Percentiles rank a stretch among this genome's conserved stretches.
Conservation (phyloP, 2,113 vertebrate species). For the Oreamnos americanus region DNA sequence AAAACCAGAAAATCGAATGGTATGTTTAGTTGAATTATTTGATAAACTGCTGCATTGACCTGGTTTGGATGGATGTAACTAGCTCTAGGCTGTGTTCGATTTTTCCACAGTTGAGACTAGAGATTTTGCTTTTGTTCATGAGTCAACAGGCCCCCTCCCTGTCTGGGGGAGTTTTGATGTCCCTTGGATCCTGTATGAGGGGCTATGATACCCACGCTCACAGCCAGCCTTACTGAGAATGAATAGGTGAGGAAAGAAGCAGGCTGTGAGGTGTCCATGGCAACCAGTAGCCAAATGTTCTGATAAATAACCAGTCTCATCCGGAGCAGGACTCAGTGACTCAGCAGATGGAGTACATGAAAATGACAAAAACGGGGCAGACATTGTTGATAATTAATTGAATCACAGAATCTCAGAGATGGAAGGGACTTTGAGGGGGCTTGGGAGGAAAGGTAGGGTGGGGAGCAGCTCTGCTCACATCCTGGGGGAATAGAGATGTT, state of each 20-base stretch:
- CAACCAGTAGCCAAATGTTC: constrained; percentile 18
- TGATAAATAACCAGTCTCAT: constrained; percentile 18
- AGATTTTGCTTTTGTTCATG: neutral
- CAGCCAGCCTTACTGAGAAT: constrained; percentile 12
- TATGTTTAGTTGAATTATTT: neutral
- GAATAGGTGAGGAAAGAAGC: constrained; percentile 25
- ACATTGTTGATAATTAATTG: neutral
- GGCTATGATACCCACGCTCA: neutral
- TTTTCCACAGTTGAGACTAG: neutral
- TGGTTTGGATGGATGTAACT: neutral
- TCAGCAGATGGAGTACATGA: neutral
- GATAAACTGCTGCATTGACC: neutral
- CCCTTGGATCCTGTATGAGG: neutral
- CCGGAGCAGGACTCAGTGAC: neutral
- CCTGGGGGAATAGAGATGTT: neutral
- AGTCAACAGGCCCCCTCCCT: neutral
- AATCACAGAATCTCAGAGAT: neutral
- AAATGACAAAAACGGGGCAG: neutral
- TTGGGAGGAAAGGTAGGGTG: neutral
- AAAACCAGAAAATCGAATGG: neutral
- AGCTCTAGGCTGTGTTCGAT: neutral
- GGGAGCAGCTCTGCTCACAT: neutral
- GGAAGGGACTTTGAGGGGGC: neutral
- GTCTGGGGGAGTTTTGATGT: neutral
- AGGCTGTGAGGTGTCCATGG: constrained; percentile 47